A percentile compares a stretch with the other conserved stretches of the same genome.
Evolutionary conservation across 2,888 invertebrate species (phyloP).

Genomic region (Andrena praecox): DNA sequence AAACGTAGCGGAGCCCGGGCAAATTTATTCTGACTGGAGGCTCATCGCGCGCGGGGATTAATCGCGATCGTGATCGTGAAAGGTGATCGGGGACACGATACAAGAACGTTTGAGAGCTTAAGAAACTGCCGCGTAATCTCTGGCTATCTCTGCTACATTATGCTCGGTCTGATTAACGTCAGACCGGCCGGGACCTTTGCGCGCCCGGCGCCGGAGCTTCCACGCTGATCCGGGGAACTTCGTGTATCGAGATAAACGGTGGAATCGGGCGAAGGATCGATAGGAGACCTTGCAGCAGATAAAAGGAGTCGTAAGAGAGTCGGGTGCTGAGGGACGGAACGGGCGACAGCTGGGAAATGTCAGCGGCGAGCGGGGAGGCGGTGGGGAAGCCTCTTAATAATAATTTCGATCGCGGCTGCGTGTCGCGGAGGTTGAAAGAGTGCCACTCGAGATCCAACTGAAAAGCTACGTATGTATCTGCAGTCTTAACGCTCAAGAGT

Average conservation of each 20-base stretch:
- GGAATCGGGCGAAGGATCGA: no score
- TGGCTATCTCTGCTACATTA: neutral
- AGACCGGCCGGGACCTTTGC: no score
- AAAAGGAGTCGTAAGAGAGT: no score
- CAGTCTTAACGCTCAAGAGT: slow-evolving; percentile 45
- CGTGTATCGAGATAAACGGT: slow-evolving; percentile 12
- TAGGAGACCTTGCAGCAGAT: no score
- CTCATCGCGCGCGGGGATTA: slow-evolving; percentile 28
- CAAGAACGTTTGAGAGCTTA: slow-evolving; percentile 10
- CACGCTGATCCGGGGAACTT: neutral
- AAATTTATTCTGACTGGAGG: slow-evolving; percentile 22
- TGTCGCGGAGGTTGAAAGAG: slow-evolving; percentile 37
- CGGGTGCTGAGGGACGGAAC: neutral
- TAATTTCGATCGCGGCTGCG: slow-evolving; percentile 47
- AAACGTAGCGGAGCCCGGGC: slow-evolving; percentile 23
- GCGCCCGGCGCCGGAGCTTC: no score
- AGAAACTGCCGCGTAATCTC: neutral
- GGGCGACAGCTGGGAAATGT: slow-evolving; percentile 8
- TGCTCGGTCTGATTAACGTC: no score
- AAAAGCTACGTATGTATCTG: slow-evolving; percentile 48
- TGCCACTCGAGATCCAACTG: slow-evolving; percentile 53
- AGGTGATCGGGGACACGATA: slow-evolving; percentile 3
- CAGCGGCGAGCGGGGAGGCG: neutral
- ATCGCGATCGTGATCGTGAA: slow-evolving; percentile 28
- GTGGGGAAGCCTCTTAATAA: slow-evolving; percentile 37